Conservation (phyloP, 2,888 invertebrate genomes). For the Operophtera brumata region DNA sequence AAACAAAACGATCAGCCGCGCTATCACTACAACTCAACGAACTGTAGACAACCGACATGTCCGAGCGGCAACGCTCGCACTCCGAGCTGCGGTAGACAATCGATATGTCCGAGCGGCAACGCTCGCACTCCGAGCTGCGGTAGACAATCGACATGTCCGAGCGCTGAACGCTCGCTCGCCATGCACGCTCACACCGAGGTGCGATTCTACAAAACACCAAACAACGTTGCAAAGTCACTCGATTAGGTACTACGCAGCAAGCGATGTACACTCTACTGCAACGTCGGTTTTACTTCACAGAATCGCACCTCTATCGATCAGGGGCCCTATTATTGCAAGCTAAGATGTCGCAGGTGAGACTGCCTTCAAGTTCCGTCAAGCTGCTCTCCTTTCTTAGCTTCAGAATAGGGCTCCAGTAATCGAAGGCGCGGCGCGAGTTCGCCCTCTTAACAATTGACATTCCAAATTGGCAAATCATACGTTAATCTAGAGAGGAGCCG, state of each 20-base stretch:
- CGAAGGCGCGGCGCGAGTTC: conserved; percentile 31
- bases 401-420: background rate
- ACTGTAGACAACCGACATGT: conserved; percentile 69
- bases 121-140: conserved; percentile 34
- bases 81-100: conserved; percentile 61
- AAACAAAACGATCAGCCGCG: conserved; percentile 67
- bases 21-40: conserved; percentile 64
- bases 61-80: conserved; percentile 44
- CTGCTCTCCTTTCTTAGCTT: no score
- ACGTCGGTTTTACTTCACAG: background rate
- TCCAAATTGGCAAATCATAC: conserved; percentile 66
- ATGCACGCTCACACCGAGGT: background rate
- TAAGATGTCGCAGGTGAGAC: background rate
- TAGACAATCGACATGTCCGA: conserved; percentile 65
- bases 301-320: background rate
- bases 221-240: background rate
- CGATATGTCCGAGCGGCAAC: conserved; percentile 56
- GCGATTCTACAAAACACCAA: background rate
- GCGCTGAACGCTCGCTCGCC: conserved; percentile 41
- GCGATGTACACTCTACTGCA: background rate
- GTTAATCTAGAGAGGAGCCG: conserved; percentile 68
- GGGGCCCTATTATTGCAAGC: background rate
- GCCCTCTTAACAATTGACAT: conserved; percentile 63
- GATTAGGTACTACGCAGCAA: background rate
- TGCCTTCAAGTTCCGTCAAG: background rate